Evolutionary conservation across 2,113 vertebrate genomes (phyloP).

Genomic region (Dascyllus trimaculatus): DNA sequence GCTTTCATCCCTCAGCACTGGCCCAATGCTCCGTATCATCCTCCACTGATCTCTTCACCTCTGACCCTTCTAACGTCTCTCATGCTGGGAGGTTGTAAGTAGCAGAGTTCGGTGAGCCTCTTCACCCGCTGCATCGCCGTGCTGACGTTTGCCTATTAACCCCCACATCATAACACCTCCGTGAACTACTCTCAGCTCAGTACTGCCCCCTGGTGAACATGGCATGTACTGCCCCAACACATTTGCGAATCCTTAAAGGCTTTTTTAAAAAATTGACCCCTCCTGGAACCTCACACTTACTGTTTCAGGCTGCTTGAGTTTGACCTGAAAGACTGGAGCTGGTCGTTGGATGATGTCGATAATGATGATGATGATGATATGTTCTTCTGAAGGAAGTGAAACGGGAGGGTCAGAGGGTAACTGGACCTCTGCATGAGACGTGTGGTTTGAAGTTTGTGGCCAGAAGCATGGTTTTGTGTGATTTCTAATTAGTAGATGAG

Average conservation of each 20-base stretch:
- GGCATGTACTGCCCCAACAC: background rate
- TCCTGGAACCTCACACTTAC: conserved; percentile 73
- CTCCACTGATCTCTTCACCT: conserved; percentile 82
- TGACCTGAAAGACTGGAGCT: conserved; percentile 97
- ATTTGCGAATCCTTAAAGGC: conserved; percentile 10
- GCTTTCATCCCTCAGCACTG: conserved; percentile 83
- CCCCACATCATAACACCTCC: background rate
- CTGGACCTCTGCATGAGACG: conserved; percentile 64
- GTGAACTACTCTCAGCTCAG: conserved; percentile 13
- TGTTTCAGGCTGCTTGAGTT: conserved; percentile 97
- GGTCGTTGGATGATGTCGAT: conserved; percentile 90
- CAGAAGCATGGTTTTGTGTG: conserved; percentile 45
- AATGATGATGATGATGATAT: conserved; percentile 93
- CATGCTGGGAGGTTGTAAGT: conserved; percentile 86
- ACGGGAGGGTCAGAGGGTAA: conserved; percentile 79
- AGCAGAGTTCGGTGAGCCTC: conserved; percentile 56
- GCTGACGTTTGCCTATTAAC: conserved; percentile 43
- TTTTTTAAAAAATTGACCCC: conserved; percentile 9
- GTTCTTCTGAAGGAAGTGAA: conserved; percentile 93
- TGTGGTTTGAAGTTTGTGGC: conserved; percentile 31
- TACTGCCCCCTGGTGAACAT: conserved; percentile 43
- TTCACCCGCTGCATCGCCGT: conserved; percentile 43
- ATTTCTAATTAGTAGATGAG: background rate
- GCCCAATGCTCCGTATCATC: conserved; percentile 85
- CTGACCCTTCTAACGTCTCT: conserved; percentile 79